Percentiles rank a stretch among this genome's conserved stretches.
Evolutionary conservation across 2,113 vertebrate genomes (phyloP).

Genomic region (Amazona guildingii): DNA sequence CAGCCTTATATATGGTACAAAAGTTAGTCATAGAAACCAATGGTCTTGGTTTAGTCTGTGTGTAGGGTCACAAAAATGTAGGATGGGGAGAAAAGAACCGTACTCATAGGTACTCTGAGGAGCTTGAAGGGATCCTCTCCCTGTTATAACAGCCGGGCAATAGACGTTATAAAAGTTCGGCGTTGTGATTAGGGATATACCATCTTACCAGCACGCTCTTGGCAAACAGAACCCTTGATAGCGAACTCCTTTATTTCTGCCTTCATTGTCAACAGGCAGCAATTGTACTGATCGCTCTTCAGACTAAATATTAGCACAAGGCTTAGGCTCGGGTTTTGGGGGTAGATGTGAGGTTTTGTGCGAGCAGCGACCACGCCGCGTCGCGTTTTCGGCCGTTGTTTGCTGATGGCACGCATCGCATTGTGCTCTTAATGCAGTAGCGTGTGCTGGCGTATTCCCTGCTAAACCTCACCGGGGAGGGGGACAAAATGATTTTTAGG

Average conservation of each 20-base stretch:
- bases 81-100: background rate
- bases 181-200: background rate
- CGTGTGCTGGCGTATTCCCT: background rate
- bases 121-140: background rate
- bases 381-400: background rate
- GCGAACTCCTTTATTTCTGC: background rate
- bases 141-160: background rate
- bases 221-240: background rate
- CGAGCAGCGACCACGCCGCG: background rate
- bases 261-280: background rate
- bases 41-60: background rate
- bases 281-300: background rate
- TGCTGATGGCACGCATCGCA: background rate
- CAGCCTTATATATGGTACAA: background rate
- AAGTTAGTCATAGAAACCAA: background rate
- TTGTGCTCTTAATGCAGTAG: background rate
- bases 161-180: background rate
- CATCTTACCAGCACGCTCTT: background rate
- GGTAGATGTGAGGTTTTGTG: background rate
- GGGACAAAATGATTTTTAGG: background rate
- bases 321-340: background rate
- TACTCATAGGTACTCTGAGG: background rate
- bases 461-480: background rate
- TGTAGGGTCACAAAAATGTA: background rate
- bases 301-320: accelerated